These are phyloP conservation scores for Euura lappo DNA, from an alignment of 1,140 invertebrate species.

Conservation along the genomic window DNA sequence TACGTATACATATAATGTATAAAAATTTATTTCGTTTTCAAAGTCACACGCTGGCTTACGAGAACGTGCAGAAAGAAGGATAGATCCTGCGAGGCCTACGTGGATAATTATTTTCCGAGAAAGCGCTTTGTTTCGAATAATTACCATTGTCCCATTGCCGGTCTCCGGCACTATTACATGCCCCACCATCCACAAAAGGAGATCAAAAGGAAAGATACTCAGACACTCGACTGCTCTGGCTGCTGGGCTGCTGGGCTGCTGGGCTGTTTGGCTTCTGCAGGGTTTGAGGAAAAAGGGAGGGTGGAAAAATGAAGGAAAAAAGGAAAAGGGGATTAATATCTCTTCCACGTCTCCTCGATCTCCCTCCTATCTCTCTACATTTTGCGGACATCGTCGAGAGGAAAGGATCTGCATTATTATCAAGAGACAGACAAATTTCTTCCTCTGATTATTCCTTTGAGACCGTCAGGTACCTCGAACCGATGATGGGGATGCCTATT, in stretches of 20 bases:
- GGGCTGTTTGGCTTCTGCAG: not conserved
- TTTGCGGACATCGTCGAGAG: not conserved
- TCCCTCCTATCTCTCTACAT: not conserved
- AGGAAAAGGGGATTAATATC: not conserved
- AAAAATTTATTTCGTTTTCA: no score
- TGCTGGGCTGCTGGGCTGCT: not conserved
- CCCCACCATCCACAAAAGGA: constrained; percentile 10
- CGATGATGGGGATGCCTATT: no score
- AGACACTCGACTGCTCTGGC: not conserved
- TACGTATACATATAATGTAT: no score
- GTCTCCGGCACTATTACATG: constrained; percentile 4
- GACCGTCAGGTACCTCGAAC: not conserved
- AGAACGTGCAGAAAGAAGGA: not conserved
- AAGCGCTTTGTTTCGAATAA: constrained; percentile 13
- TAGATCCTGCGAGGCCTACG: not conserved
- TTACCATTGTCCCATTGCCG: constrained; percentile 10
- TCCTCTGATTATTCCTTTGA: constrained; percentile 4
- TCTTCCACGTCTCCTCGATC: not conserved
- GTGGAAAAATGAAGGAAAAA: not conserved
- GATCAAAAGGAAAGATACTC: constrained; percentile 14
- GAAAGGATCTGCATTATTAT: no score
- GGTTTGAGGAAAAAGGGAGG: not conserved
- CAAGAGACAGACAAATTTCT: not conserved
- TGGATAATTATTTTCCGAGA: constrained; percentile 12
- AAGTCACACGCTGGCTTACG: no score